Percentiles rank a stretch among this genome's conserved stretches.
Conservation (phyloP, 92 coral and sea anemone genomes). For the Epizoanthus stellaris region DNA sequence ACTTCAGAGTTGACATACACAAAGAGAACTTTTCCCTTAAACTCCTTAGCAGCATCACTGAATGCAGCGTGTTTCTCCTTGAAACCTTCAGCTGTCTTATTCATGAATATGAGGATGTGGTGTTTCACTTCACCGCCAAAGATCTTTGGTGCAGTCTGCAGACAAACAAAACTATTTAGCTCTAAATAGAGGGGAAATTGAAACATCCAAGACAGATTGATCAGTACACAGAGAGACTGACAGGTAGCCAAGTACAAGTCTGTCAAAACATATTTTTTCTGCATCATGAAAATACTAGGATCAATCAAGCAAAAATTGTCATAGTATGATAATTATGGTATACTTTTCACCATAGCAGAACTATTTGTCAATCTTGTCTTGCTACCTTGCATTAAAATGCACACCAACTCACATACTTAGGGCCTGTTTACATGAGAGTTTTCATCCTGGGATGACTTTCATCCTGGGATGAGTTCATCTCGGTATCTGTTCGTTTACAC, state of each 20-base stretch:
- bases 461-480: too few relatives aligned
- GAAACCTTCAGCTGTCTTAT: slow-evolving; percentile 82
- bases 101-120: slow-evolving; percentile 85
- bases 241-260: neutral
- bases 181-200: neutral
- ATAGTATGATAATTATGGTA: neutral
- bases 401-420: too few relatives aligned
- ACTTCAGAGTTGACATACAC: slow-evolving; percentile 89
- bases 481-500: too few relatives aligned
- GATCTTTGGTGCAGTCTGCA: slow-evolving; percentile 97
- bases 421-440: too few relatives aligned
- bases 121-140: slow-evolving; percentile 97
- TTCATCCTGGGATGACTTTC: too few relatives aligned
- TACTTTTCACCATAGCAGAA: too few relatives aligned
- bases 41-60: slow-evolving; percentile 86
- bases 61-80: slow-evolving; percentile 75
- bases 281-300: too few relatives aligned
- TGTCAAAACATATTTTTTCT: neutral
- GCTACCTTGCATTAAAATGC: too few relatives aligned
- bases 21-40: slow-evolving; percentile 96
- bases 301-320: too few relatives aligned
- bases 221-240: neutral
- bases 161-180: neutral
- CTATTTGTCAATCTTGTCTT: too few relatives aligned
- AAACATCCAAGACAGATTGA: neutral